Base-by-base conservation (phyloP, 2,888 invertebrate genomes). In the Parascotia fuliginaria region DNA sequence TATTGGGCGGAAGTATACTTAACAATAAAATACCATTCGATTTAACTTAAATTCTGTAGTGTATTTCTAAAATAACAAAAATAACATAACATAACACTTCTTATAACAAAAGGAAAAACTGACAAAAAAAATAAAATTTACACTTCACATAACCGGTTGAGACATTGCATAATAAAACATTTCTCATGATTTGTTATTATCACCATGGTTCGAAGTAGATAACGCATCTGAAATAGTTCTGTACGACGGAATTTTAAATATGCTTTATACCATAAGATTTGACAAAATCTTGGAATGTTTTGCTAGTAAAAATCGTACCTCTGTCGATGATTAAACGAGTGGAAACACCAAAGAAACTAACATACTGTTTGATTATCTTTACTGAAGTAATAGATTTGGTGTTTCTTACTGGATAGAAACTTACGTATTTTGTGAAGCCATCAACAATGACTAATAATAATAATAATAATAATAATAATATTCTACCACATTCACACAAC, bases 401-500 rank as follows among this genome's bases (percentile, higher is more conserved):
- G 12, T 51, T 41, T 37, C 16, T 32, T 7, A 46, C 46, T 2
- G 46, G 19, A 0, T 12, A 16, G 12, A 46, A 28, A 14, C 28
- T 40, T 4, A 40, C 11, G 9, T 11, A 45, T 34, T 58, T 57
- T 0, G 57, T 50, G 34, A 50, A 57, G 0, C 46, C 46, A 1
- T 44, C 49, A 9, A 59, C 13, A 2, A 55, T 37, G 1, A 52
- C n/a, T n/a, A n/a, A n/a, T n/a, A n/a, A n/a, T n/a, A n/a, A n/a
- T n/a, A n/a, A n/a, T n/a, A n/a, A n/a, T n/a, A n/a, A n/a, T n/a
- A n/a, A n/a, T n/a, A n/a, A n/a, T n/a, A n/a, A n/a, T n/a, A n/a
- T n/a, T n/a, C n/a, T n/a, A n/a, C n/a, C n/a, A n/a, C n/a, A n/a
- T n/a, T n/a, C n/a, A n/a, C n/a, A n/a, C n/a, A n/a, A n/a, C n/a